phyloP scores from a whole-genome alignment of 2,113 vertebrate species.

The Lepus timidus region DNA sequence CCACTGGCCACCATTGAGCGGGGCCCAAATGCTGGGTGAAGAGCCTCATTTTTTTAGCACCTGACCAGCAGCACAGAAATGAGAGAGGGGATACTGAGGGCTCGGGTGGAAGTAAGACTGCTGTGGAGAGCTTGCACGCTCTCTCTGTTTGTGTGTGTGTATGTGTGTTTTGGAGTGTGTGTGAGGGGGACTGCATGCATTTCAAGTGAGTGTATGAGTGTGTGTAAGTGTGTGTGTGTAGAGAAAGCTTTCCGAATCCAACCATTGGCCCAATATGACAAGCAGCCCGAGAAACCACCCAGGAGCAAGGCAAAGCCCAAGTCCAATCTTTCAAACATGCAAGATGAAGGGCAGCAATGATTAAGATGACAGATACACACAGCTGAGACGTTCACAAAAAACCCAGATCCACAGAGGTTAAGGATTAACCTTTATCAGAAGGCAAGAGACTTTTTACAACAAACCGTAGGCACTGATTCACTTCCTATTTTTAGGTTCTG shows the following conservation, averaged over 20 bases:
- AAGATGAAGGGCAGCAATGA: conserved; percentile 50
- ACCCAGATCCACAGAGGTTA: conserved; percentile 40
- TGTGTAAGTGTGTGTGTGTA: neutral
- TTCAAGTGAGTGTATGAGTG: neutral
- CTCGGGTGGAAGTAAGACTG: neutral
- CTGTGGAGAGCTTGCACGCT: neutral
- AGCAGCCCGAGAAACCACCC: neutral
- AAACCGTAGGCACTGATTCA: conserved; percentile 44
- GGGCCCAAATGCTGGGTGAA: neutral
- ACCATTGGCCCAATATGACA: neutral
- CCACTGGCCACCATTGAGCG: too few relatives aligned
- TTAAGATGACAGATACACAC: conserved; percentile 59
- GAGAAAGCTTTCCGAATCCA: conserved; percentile 1
- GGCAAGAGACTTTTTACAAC: conserved; percentile 55
- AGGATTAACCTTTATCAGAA: conserved; percentile 71
- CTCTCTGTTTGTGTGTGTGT: neutral
- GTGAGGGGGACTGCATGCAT: neutral
- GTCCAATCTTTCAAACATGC: conserved; percentile 28
- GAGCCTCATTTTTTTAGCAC: neutral
- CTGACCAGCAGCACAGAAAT: neutral
- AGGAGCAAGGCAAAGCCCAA: neutral
- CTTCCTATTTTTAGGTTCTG: conserved; percentile 66
- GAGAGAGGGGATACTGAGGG: neutral
- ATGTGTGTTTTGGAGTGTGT: neutral
- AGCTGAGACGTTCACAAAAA: conserved; percentile 46